A percentile compares a stretch with the other conserved stretches of the same genome.
phyloP scores from a whole-genome alignment of 1,140 invertebrate species.

The Anagrus nilaparvatae region DNA sequence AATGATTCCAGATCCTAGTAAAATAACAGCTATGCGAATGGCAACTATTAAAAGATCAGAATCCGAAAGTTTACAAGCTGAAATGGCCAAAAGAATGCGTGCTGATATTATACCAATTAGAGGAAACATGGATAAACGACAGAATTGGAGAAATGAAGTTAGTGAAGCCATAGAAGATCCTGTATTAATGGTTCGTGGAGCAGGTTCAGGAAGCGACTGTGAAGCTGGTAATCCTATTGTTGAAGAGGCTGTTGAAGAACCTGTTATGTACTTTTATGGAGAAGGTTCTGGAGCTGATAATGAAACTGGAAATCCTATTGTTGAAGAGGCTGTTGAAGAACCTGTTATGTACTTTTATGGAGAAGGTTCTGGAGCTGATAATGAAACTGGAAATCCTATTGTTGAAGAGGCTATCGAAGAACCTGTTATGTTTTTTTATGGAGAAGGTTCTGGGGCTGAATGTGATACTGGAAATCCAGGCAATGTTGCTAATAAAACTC shows the following conservation, averaged over 20 bases:
- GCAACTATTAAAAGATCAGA: conserved; percentile 32
- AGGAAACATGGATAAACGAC: conserved; percentile 22
- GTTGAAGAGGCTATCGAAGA: conserved; percentile 61
- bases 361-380: conserved; percentile 61
- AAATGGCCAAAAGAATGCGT: conserved; percentile 31
- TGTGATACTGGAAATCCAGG: conserved; percentile 56
- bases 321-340: conserved; percentile 62
- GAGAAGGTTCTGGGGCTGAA: conserved; percentile 61
- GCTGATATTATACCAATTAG: conserved; percentile 31
- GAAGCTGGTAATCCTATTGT: conserved; percentile 45
- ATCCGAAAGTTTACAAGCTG: conserved; percentile 23
- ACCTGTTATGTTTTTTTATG: conserved; percentile 58
- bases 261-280: conserved; percentile 59
- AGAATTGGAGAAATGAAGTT: conserved; percentile 41
- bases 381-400: conserved; percentile 46
- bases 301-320: conserved; percentile 52
- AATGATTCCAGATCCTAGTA: conserved; percentile 37
- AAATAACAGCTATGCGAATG: conserved; percentile 33
- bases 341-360: conserved; percentile 62
- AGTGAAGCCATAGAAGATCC: conserved; percentile 65
- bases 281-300: conserved; percentile 63
- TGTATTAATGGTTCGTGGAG: conserved; percentile 59
- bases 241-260: conserved; percentile 62
- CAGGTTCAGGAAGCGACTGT: conserved; percentile 62
- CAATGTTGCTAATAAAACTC: conserved; percentile 17